Evolutionary conservation across 2,888 invertebrate species (phyloP).

Genomic region (Cecidostiba fungosa): DNA sequence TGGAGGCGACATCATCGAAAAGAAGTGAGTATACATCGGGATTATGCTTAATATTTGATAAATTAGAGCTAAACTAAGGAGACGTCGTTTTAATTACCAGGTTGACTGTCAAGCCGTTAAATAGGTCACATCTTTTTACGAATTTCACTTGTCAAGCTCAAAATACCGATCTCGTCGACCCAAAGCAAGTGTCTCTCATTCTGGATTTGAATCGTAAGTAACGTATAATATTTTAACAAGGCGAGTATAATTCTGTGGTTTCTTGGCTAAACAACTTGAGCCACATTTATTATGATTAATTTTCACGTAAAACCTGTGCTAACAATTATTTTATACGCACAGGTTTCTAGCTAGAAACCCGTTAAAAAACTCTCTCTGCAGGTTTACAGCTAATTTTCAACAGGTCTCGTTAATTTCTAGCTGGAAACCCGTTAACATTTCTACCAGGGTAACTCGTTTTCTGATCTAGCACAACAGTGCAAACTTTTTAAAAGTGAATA

Average conservation of each 20-base stretch:
- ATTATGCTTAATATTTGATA: too few relatives aligned
- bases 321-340: too few relatives aligned
- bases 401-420: too few relatives aligned
- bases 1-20: conserved; percentile 93
- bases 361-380: too few relatives aligned
- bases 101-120: conserved; percentile 85
- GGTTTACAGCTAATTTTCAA: too few relatives aligned
- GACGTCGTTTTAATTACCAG: too few relatives aligned
- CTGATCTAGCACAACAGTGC: not conserved
- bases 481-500: too few relatives aligned
- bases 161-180: conserved; percentile 91
- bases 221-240: too few relatives aligned
- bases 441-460: not conserved
- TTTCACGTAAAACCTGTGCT: too few relatives aligned
- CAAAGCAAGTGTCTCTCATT: conserved; percentile 88
- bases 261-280: not conserved
- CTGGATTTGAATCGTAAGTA: conserved; percentile 91
- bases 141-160: conserved; percentile 94
- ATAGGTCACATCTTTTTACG: conserved; percentile 90
- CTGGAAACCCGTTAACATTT: too few relatives aligned
- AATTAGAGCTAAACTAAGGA: too few relatives aligned
- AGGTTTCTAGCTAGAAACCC: too few relatives aligned
- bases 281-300: not conserved
- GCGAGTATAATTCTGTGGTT: not conserved
- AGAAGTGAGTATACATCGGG: conserved; percentile 82